Evolutionary conservation across 1,140 invertebrate genomes (phyloP).

Genomic region (Brachionus asplanchnoidis): DNA sequence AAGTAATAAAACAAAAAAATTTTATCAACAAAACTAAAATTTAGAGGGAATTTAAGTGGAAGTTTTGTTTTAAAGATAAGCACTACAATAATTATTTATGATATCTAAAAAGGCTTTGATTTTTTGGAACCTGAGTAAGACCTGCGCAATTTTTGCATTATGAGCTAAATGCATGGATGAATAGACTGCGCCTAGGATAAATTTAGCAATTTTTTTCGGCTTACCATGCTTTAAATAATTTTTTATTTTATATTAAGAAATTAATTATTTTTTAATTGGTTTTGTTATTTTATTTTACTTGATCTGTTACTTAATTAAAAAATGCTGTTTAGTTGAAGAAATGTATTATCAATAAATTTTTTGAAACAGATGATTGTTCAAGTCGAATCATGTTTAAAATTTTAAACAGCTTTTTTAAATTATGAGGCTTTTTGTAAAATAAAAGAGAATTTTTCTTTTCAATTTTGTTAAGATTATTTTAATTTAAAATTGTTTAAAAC

Average conservation of each 20-base stretch:
- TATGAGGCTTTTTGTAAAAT: neutral
- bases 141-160: neutral
- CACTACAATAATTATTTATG: neutral
- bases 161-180: neutral
- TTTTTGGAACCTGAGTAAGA: neutral
- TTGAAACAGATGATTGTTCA: neutral
- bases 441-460: neutral
- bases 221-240: neutral
- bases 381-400: neutral
- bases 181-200: neutral
- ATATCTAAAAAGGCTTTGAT: neutral
- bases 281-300: neutral
- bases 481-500: neutral
- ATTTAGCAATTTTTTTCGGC: neutral
- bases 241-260: neutral
- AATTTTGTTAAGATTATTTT: neutral
- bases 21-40: neutral
- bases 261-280: neutral
- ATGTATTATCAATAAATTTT: neutral
- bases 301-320: neutral
- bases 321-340: neutral
- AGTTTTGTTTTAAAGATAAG: neutral
- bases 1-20: neutral
- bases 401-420: neutral
- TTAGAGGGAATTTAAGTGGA: neutral